Evolutionary conservation across 1,140 invertebrate species (phyloP).

Genomic region (Augochlora pura): DNA sequence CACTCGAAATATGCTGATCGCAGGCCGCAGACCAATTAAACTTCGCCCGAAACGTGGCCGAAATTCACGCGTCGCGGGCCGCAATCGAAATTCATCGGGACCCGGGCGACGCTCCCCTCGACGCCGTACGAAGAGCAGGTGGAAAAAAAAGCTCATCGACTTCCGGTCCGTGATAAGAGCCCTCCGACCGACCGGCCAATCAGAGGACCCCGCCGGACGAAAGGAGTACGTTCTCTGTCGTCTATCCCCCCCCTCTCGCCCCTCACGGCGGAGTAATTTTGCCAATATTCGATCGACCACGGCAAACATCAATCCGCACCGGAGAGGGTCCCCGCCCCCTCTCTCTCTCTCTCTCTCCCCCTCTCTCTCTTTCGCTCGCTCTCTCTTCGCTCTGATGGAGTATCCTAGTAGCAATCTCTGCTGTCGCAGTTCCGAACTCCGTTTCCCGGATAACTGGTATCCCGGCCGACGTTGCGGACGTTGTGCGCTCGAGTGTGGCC

Average conservation of each 20-base stretch:
- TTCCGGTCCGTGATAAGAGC: constrained; percentile 7
- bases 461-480: constrained; percentile 6
- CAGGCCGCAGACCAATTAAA: constrained; percentile 26
- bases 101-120: not conserved
- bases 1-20: not conserved
- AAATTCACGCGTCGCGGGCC: constrained; percentile 10
- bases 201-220: not conserved
- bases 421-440: constrained; percentile 39
- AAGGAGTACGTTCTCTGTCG: not conserved
- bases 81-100: not conserved
- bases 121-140: too few relatives aligned
- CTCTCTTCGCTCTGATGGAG: constrained; percentile 37
- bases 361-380: too few relatives aligned
- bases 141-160: not conserved
- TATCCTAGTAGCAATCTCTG: constrained; percentile 42
- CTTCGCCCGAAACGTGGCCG: not conserved
- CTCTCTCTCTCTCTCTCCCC: too few relatives aligned
- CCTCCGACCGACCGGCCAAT: not conserved
- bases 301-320: constrained; percentile 33
- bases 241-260: too few relatives aligned
- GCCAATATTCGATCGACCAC: constrained; percentile 40
- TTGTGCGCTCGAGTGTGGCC: not conserved
- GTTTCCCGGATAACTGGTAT: constrained; percentile 16
- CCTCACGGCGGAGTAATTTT: constrained; percentile 22
- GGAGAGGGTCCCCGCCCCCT: too few relatives aligned